Evolutionary conservation across 2,797 vertebrate genomes (phyloP).

Genomic region (Protosalanx chinensis): DNA sequence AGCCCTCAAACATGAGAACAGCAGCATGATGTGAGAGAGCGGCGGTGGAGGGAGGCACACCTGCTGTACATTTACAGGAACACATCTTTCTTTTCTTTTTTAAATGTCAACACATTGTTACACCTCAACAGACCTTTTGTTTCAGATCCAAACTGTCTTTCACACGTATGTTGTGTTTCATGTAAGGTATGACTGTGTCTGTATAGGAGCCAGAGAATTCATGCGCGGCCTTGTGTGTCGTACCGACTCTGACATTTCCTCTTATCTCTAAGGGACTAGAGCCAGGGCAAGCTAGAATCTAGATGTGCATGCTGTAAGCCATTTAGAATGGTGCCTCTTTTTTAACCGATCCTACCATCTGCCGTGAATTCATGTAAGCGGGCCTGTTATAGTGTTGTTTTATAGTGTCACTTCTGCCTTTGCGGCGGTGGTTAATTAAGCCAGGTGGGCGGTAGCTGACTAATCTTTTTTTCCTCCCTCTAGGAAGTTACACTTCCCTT

Average conservation of each 20-base stretch:
- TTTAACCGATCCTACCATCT: neutral
- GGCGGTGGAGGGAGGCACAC: no score
- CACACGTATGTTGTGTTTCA: neutral
- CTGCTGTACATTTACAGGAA: no score
- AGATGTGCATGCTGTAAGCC: neutral
- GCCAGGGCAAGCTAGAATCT: neutral
- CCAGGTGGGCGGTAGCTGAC: no score
- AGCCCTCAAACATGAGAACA: neutral
- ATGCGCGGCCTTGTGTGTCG: neutral
- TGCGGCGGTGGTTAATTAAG: no score
- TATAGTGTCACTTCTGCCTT: neutral
- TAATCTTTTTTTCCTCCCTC: no score
- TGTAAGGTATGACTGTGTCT: neutral
- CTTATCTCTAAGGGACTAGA: neutral
- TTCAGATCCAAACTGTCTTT: neutral
- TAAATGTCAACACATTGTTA: neutral
- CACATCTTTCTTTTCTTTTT: no score
- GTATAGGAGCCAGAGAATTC: no score
- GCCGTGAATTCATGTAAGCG: neutral
- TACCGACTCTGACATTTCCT: neutral
- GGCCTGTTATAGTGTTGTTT: neutral
- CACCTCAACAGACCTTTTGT: neutral
- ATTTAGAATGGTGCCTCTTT: neutral
- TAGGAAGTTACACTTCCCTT: no score
- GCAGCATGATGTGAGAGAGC: neutral